Conservation (phyloP, 2,113 vertebrate species). For the Mustelus asterias region DNA sequence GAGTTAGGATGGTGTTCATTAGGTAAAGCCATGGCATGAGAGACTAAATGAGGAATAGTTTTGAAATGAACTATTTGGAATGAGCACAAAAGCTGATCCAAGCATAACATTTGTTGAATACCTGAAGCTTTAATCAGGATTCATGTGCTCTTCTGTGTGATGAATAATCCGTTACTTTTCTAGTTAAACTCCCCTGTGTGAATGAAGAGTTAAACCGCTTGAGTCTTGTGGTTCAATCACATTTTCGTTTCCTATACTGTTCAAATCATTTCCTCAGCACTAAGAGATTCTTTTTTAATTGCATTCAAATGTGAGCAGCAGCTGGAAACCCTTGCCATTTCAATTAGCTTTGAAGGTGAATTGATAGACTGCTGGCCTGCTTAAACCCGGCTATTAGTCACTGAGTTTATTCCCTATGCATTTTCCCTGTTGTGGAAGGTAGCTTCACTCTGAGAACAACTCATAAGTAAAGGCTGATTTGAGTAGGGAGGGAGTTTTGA, state of each 20-base stretch:
- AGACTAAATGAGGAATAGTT: neutral
- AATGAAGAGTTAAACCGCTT: neutral
- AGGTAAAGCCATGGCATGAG: neutral
- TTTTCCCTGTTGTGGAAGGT: neutral
- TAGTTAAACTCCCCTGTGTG: neutral
- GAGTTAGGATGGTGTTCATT: neutral
- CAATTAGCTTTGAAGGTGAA: conserved; percentile 30
- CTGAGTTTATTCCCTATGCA: neutral
- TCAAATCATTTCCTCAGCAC: neutral
- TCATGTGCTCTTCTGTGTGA: neutral
- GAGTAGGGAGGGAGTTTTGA: neutral
- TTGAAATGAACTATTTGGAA: neutral
- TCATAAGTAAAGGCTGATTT: neutral
- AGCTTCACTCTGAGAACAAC: neutral
- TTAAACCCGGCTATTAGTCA: conserved; percentile 8
- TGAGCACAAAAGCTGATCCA: neutral
- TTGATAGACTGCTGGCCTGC: conserved; percentile 12
- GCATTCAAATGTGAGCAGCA: conserved; percentile 22
- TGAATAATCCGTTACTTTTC: neutral
- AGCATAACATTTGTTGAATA: neutral
- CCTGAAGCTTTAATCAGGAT: neutral
- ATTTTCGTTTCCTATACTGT: neutral
- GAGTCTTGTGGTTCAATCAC: neutral
- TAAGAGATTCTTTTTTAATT: neutral
- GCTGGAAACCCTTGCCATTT: neutral